phyloP scores from a whole-genome alignment of 2,113 vertebrate genomes.

The Empidonax traillii region DNA sequence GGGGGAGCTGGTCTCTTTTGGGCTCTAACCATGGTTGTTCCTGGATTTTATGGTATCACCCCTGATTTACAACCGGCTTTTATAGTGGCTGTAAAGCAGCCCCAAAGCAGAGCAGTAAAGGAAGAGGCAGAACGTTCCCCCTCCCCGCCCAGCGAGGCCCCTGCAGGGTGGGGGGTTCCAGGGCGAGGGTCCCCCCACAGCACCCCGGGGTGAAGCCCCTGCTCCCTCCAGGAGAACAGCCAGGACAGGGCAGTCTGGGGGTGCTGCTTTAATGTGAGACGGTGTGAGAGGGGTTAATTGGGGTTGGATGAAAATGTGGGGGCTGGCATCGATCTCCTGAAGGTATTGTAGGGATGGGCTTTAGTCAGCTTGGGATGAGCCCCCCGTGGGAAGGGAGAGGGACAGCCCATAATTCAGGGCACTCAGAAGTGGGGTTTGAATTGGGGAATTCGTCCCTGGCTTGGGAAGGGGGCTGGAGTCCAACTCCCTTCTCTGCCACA shows the following conservation, averaged over 20 bases:
- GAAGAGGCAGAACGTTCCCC: neutral
- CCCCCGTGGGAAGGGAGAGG: neutral
- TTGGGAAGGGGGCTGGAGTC: neutral
- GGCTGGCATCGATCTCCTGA: neutral
- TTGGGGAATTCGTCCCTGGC: neutral
- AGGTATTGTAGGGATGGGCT: neutral
- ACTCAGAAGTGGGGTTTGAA: neutral
- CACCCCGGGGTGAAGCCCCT: neutral
- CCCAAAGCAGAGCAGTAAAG: constrained; percentile 63
- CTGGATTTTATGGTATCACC: constrained; percentile 20
- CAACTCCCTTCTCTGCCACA: accelerated
- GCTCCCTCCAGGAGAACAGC: accelerated
- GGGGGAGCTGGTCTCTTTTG: neutral
- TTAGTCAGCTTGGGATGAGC: neutral
- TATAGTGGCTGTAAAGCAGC: constrained; percentile 63
- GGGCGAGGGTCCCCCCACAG: neutral
- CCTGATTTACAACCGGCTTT: constrained; percentile 66
- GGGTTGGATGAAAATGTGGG: accelerated
- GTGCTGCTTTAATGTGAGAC: accelerated
- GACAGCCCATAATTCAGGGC: neutral
- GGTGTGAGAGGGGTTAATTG: accelerated
- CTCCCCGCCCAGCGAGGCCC: neutral
- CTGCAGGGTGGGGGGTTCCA: neutral
- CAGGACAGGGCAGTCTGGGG: accelerated
- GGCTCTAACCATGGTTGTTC: neutral